Conservation (phyloP, 2,888 invertebrate species). For the Euspilapteryx auroguttella region DNA sequence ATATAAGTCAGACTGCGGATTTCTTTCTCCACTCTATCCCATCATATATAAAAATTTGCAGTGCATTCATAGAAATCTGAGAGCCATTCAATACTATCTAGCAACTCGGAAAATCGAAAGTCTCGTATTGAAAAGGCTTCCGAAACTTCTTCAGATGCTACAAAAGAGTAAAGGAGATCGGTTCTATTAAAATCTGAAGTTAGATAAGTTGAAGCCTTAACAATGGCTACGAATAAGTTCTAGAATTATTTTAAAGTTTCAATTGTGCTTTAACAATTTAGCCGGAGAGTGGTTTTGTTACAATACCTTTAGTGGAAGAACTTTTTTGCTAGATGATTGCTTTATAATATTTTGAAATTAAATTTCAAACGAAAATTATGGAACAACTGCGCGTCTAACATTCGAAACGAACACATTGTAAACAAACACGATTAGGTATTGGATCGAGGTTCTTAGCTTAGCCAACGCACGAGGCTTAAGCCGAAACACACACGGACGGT, state of each 20-base stretch:
- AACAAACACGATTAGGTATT: too few species aligned
- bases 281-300: too few species aligned
- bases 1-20: constrained; percentile 7
- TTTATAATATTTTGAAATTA: too few species aligned
- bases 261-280: too few species aligned
- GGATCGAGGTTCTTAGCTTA: too few species aligned
- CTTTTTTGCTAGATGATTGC: too few species aligned
- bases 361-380: too few species aligned
- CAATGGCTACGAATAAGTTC: neutral
- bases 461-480: too few species aligned
- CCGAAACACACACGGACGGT: neutral
- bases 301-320: too few species aligned
- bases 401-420: too few species aligned
- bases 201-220: neutral
- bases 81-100: constrained; percentile 6
- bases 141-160: neutral
- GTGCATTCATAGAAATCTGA: constrained; percentile 7
- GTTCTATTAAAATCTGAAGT: neutral
- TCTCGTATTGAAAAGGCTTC: constrained; percentile 2
- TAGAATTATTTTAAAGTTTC: neutral
- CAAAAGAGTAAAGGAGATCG: neutral
- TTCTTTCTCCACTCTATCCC: constrained; percentile 4
- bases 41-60: constrained; percentile 8
- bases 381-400: too few species aligned
- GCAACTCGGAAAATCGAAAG: constrained; percentile 6